Conservation (phyloP, 2,797 vertebrate genomes). For the Malurus splendens region DNA sequence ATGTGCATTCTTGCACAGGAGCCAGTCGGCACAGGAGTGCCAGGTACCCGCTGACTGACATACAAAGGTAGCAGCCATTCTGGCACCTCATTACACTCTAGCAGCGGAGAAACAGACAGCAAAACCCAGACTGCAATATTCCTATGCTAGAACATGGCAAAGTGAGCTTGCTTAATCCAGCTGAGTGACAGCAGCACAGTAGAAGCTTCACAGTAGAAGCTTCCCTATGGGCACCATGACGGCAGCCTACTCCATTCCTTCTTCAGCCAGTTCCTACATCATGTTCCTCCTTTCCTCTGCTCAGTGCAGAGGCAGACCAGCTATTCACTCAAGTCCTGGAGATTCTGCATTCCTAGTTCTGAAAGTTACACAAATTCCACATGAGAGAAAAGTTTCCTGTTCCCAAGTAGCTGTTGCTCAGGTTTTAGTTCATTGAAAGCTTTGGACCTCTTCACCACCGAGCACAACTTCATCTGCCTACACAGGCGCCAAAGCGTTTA, state of each 20-base stretch:
- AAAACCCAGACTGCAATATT: neutral
- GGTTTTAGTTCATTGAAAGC: neutral
- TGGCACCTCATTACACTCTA: neutral
- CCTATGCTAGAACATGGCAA: neutral
- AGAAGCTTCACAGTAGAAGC: neutral
- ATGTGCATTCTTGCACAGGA: neutral
- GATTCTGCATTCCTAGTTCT: fast-evolving
- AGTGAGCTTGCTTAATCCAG: neutral
- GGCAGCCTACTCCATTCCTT: neutral
- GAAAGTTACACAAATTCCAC: neutral
- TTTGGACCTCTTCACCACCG: neutral
- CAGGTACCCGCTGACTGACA: neutral
- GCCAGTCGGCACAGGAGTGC: neutral
- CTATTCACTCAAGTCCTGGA: fast-evolving
- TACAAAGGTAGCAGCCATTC: neutral
- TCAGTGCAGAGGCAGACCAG: fast-evolving
- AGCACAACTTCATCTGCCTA: neutral
- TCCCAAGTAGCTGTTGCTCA: neutral
- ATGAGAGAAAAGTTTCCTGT: neutral
- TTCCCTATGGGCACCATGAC: fast-evolving
- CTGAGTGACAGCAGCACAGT: neutral
- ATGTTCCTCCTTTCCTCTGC: neutral
- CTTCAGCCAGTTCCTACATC: neutral
- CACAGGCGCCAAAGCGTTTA: fast-evolving
- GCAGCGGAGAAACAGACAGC: neutral